Evolutionary conservation across 2,888 invertebrate genomes (phyloP).

Genomic region (Agrochola litura): DNA sequence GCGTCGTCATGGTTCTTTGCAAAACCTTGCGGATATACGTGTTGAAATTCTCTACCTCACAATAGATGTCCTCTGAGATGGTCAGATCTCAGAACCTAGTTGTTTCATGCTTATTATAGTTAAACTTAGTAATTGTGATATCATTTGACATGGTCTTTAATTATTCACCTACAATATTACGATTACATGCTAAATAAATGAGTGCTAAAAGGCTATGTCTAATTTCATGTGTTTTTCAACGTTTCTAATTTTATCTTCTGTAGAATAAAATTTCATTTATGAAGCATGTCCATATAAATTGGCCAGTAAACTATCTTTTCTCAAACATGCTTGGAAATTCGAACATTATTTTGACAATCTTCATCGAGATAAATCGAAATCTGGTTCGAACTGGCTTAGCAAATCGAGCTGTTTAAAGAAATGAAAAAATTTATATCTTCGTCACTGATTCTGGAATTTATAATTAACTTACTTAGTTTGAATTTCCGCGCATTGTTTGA

Average conservation of each 20-base stretch:
- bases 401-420: too few relatives aligned
- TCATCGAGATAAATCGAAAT: too few relatives aligned
- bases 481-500: too few relatives aligned
- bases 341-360: too few relatives aligned
- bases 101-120: neutral
- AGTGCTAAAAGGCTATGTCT: neutral
- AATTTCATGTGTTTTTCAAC: neutral
- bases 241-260: neutral
- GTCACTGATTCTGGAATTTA: too few relatives aligned
- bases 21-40: constrained; percentile 32
- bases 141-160: neutral
- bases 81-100: neutral
- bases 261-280: neutral
- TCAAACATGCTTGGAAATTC: too few relatives aligned
- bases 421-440: too few relatives aligned
- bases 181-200: neutral
- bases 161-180: neutral
- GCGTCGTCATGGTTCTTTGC: constrained; percentile 18
- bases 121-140: neutral
- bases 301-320: neutral
- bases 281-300: neutral
- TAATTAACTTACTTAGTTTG: too few relatives aligned
- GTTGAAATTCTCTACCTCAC: constrained; percentile 5
- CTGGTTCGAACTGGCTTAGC: too few relatives aligned
- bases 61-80: constrained; percentile 28